Evolutionary conservation across 2,797 vertebrate genomes (phyloP), one percentile per base, ranked within the genome.

Genomic region (Heterohyrax brucei): DNA sequence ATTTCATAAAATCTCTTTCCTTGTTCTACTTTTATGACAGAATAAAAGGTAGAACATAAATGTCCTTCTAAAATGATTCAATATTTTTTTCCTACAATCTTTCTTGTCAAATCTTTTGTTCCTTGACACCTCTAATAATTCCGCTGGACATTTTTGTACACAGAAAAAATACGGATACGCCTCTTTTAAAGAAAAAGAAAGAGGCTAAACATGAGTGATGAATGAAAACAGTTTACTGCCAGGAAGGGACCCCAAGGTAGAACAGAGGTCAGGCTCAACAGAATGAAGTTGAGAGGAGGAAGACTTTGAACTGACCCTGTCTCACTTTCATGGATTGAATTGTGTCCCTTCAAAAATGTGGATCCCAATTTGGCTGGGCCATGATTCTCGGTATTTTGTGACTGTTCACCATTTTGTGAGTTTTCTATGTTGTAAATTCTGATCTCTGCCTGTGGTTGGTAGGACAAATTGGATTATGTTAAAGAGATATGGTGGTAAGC

Each of bases 21-120:
- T 66, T 80, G 14, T 77, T 92, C n/a, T 89, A 62, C 5, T 3
- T 33, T 90, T 89, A 78, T 46, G 86, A 86, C 1, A 90, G 48
- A 24, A 66, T 75, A 56, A 90, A 89, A 33, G 1, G 10, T 28
- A 88, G 81, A 82, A 88, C 22, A 50, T 73, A 83, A 89, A 87
- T 59, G 16, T 50, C 80, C 88, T 96, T 94, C 85, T 92, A 81
- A 86, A 77, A 53, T 19, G 21, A 46, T 93, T 90, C 81, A 84
- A 12, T 81, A 75, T 87, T 90, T 96, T 96, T 94, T 85, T 93
- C 39, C 21, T 59, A 79, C 75, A 89, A 73, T 83, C 22, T 66
- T 78, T 77, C 46, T 56, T 39, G 18, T 84, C 73, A 92, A 53
- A 13, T 81, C 12, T 50, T 91, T 91, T 21, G 94, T 78, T 89